Conservation (phyloP, 2,113 vertebrate species). For the Toxotes jaculatrix region DNA sequence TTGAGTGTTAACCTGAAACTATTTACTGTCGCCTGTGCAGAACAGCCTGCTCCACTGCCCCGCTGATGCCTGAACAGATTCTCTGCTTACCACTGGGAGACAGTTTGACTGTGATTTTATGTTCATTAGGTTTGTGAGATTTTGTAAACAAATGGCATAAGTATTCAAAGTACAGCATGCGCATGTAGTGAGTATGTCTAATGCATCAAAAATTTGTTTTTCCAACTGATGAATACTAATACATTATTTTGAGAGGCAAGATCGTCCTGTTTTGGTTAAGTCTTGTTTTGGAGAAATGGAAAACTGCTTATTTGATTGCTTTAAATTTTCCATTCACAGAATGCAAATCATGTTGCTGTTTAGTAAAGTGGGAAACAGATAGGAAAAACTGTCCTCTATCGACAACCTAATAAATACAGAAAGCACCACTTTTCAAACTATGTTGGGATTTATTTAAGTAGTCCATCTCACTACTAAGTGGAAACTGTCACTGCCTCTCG, state of each 20-base stretch:
- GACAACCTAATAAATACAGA: constrained; percentile 28
- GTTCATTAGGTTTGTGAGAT: constrained; percentile 43
- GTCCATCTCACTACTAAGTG: constrained; percentile 36
- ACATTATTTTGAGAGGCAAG: constrained; percentile 52
- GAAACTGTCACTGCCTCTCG: constrained; percentile 30
- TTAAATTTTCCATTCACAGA: constrained; percentile 28
- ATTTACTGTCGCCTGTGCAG: constrained; percentile 43
- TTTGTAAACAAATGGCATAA: constrained; percentile 58
- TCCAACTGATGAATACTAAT: constrained; percentile 63
- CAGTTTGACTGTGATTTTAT: constrained; percentile 37
- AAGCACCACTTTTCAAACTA: constrained; percentile 26
- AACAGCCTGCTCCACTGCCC: constrained; percentile 37
- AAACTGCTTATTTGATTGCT: constrained; percentile 50
- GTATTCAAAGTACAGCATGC: constrained; percentile 41
- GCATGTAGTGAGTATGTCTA: constrained; percentile 46
- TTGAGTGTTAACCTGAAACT: constrained; percentile 20
- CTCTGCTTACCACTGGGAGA: constrained; percentile 37
- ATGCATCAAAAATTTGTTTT: constrained; percentile 56
- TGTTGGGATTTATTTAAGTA: constrained; percentile 37
- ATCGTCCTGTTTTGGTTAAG: constrained; percentile 52
- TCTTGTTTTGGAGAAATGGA: constrained; percentile 50
- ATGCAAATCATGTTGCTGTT: constrained; percentile 45
- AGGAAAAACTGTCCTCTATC: constrained; percentile 17
- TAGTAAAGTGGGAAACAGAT: constrained; percentile 4
- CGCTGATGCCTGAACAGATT: constrained; percentile 45